Evolutionary conservation across 2,113 vertebrate genomes (phyloP).

Genomic region (Indri indri): DNA sequence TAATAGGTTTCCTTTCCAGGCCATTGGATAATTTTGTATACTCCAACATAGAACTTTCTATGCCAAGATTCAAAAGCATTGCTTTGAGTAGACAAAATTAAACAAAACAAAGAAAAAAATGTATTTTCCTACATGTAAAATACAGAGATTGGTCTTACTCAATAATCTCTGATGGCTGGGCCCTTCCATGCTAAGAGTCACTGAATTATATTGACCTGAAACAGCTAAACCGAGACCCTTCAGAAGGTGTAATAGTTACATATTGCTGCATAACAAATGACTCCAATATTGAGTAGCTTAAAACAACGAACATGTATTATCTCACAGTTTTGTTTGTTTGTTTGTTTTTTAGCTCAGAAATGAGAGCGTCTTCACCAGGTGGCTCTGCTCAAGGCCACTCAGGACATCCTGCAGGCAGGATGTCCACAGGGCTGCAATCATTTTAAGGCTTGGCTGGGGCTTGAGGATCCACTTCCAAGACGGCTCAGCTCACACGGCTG

Average conservation of each 20-base stretch:
- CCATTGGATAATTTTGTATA: neutral
- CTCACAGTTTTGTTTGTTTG: neutral
- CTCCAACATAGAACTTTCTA: neutral
- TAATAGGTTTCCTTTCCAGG: neutral
- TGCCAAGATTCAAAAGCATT: neutral
- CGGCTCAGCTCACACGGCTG: neutral
- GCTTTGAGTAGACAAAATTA: neutral
- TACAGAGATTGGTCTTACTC: neutral
- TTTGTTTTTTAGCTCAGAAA: neutral
- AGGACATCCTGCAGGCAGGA: neutral
- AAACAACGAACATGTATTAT: neutral
- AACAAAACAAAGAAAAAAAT: neutral
- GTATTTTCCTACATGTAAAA: neutral
- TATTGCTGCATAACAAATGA: neutral
- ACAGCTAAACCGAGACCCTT: neutral
- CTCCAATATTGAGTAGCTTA: neutral
- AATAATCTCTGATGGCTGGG: neutral
- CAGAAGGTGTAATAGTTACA: neutral
- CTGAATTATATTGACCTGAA: neutral
- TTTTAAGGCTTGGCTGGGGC: neutral
- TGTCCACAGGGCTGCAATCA: neutral
- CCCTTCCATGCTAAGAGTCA: neutral
- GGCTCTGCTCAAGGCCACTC: neutral
- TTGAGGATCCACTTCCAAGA: neutral
- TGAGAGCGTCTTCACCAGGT: neutral